Conservation (phyloP, 2,797 vertebrate species). For the Erethizon dorsatum region DNA sequence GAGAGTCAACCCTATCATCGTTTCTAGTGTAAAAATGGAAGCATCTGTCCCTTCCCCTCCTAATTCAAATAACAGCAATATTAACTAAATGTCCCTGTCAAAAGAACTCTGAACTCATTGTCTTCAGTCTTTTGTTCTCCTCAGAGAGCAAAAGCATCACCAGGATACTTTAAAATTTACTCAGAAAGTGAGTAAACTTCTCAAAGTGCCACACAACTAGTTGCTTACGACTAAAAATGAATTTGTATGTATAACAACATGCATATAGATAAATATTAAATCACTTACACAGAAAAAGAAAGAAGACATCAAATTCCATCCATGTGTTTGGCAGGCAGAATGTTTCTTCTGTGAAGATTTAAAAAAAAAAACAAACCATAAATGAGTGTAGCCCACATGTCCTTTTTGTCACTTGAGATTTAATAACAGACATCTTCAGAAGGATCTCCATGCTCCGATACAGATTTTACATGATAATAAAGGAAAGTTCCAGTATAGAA, state of each 20-base stretch:
- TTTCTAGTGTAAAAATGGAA: constrained; percentile 33
- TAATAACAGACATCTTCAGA: constrained; percentile 1
- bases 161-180: not conserved
- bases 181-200: not conserved
- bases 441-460: constrained; percentile 28
- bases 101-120: not conserved
- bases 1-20: not conserved
- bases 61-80: not conserved
- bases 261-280: not conserved
- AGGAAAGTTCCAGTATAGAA: not conserved
- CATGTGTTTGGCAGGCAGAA: constrained; percentile 46
- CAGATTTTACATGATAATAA: constrained; percentile 27
- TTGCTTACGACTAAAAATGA: constrained; percentile 3
- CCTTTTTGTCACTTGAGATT: constrained; percentile 57
- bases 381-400: constrained; percentile 27
- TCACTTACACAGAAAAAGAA: constrained; percentile 24
- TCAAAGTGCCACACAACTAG: not conserved
- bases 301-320: constrained; percentile 37
- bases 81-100: not conserved
- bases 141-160: not conserved
- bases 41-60: not conserved
- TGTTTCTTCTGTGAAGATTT: constrained; percentile 41
- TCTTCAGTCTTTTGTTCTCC: not conserved
- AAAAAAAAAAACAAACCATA: not conserved
- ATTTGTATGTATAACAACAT: not conserved